Base-by-base conservation (phyloP, 2,113 vertebrate species). In the Etia nguti region DNA sequence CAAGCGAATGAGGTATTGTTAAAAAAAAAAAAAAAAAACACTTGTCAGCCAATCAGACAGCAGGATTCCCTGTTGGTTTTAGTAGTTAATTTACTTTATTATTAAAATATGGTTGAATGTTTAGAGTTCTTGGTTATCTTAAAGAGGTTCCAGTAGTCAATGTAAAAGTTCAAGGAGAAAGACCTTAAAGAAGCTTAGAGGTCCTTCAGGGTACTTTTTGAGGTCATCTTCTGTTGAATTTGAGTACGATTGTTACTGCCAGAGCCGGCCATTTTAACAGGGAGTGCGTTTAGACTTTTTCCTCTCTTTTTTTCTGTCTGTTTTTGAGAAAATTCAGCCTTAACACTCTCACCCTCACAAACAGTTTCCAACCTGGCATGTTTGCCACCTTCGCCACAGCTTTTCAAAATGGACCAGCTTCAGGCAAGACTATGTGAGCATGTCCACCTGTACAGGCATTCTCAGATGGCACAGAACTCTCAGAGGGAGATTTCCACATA, bases 221-320 rank as follows among this genome's bases (percentile, higher is more conserved):
- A 43, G n/a, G 13, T 43, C 5, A 68, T 41, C 36, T 15, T 70
- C 22, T 43, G 65, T 8, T 4, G 1, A 12, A 65, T 65, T 65
- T 65, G 10, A 65, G 31, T 34, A 8, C 1, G 5, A 43, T 12
- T 70, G 0, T 41, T 41, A 41, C 62, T 13, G 10, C 36, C 10
- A 15, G n/a, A 7, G 13, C n/a, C 0, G 2, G 4, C 11, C 36
- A 13, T 7, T 41, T 41, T 15, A 68, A 0, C n/a, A 6, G 36
- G 9, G 12, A 24, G 65, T 10, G 65, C 13, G 65, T 70, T 24
- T 18, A 43, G 1, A 41, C 34, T 8, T 68, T 68, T 41, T 68
- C 36, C 34, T 8, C 18, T 31, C 3, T 24, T 22, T 70, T 38
- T 68, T 68, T 22, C 34, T 68, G n/a, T 41, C 4, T 2, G 6